These are phyloP conservation scores for Griposia aprilina DNA, from an alignment of 2,888 invertebrate genomes.

Conservation along the genomic window DNA sequence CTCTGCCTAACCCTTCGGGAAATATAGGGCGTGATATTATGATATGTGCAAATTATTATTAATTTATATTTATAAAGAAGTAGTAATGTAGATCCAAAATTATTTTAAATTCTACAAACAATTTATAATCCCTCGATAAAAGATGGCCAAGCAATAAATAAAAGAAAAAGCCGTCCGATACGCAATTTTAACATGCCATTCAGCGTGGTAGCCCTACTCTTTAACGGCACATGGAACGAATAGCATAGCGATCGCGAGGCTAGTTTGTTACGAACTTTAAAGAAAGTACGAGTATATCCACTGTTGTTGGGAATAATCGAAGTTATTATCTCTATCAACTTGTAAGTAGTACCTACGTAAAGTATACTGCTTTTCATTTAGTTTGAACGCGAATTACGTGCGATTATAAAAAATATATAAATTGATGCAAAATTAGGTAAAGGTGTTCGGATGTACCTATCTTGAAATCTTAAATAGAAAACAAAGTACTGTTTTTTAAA, in stretches of 20 bases:
- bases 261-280: slow-evolving; percentile 66
- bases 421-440: not conserved
- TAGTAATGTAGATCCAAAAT: too few species aligned
- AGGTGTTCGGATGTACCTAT: not conserved
- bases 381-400: not conserved
- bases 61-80: not conserved
- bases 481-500: not conserved
- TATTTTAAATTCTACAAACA: not conserved
- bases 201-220: slow-evolving; percentile 47
- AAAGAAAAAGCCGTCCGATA: slow-evolving; percentile 9
- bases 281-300: slow-evolving; percentile 51
- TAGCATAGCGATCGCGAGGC: slow-evolving; percentile 59
- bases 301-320: slow-evolving; percentile 49
- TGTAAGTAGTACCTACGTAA: not conserved
- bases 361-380: not conserved
- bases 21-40: too few species aligned
- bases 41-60: not conserved
- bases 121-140: slow-evolving; percentile 11
- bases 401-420: not conserved
- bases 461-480: not conserved
- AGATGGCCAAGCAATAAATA: slow-evolving; percentile 14
- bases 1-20: too few species aligned
- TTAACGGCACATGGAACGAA: slow-evolving; percentile 55
- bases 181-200: slow-evolving; percentile 5
- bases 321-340: slow-evolving; percentile 44